Evolutionary conservation across 2,797 vertebrate species (phyloP).

Genomic region (Mus caroli): DNA sequence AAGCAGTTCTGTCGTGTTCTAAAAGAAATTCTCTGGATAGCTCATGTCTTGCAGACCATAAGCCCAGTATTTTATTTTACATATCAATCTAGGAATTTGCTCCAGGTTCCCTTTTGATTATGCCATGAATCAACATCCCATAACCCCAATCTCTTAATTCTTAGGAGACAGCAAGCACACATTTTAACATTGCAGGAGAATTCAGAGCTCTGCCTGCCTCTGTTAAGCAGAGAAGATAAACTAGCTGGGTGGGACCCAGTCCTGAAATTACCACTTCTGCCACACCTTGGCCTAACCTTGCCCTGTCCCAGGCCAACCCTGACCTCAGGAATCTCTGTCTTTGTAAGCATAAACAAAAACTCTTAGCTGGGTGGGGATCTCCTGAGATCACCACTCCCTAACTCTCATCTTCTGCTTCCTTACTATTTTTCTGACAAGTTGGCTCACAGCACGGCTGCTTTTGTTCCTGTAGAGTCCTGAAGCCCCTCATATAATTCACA

Average conservation of each 20-base stretch:
- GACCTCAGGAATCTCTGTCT: neutral
- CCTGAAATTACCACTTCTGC: neutral
- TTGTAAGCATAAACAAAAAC: neutral
- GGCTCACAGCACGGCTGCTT: neutral
- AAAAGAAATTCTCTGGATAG: too few species aligned
- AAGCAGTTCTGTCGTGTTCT: too few species aligned
- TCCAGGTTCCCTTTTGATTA: too few species aligned
- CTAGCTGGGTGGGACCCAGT: neutral
- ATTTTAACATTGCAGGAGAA: neutral
- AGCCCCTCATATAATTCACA: neutral
- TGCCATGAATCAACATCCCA: too few species aligned
- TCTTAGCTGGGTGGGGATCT: neutral
- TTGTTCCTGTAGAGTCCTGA: neutral
- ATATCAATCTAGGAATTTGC: too few species aligned
- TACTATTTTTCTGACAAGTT: neutral
- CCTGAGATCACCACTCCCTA: neutral
- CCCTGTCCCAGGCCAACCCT: neutral
- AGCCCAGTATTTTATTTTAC: too few species aligned
- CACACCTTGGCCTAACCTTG: neutral
- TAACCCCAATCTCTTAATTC: neutral
- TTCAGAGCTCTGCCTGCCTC: neutral
- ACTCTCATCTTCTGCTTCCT: neutral
- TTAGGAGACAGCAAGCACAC: neutral
- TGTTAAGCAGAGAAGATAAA: neutral
- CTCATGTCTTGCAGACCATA: too few species aligned